Base-by-base conservation (phyloP, 2,888 invertebrate species). In the Erannis defoliaria region DNA sequence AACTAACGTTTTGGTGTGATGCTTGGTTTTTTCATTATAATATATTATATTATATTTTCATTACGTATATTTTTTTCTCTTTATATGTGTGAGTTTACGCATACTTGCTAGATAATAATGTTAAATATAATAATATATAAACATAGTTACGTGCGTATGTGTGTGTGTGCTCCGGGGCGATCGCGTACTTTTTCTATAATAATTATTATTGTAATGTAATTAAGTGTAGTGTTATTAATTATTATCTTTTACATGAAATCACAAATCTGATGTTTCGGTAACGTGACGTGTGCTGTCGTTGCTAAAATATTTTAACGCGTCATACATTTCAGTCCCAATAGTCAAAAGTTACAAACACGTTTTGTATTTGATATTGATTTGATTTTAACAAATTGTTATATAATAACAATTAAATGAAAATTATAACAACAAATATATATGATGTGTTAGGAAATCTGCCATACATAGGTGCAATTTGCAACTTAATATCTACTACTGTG, bases 171-270 rank as follows among this genome's bases (percentile, higher is more conserved):
- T 73, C 80, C 78, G 80, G 72, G 90, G 90, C 89, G 90, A 84
- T 82, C 90, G 90, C 85, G 85, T 80, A 75, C 78, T 84, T 84
- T 81, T 74, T 73, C 69, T 74, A 74, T 70, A 66, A 70, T 70
- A 67, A 68, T 65, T 45, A 67, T 66, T 63, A 68, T 82, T 89
- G 85, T 88, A 82, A 85, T 86, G 80, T 86, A 86, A 81, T 81
- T 90, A 92, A 90, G 90, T 80, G 90, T 92, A 91, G 90, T 86
- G 86, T 86, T 85, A 84, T 76, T 55, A 56, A 86, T 86, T 85
- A 84, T 63, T 76, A 71, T 85, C 84, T 90, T 90, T 90, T 90
- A 90, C 90, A 92, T 82, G 79, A 85, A 86, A 90, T 90, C 89
- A 90, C 88, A 90, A 89, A 86, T 81, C 80, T 81, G 83, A 84